Conservation (phyloP, 1,140 invertebrate species). For the Portunus trituberculatus region DNA sequence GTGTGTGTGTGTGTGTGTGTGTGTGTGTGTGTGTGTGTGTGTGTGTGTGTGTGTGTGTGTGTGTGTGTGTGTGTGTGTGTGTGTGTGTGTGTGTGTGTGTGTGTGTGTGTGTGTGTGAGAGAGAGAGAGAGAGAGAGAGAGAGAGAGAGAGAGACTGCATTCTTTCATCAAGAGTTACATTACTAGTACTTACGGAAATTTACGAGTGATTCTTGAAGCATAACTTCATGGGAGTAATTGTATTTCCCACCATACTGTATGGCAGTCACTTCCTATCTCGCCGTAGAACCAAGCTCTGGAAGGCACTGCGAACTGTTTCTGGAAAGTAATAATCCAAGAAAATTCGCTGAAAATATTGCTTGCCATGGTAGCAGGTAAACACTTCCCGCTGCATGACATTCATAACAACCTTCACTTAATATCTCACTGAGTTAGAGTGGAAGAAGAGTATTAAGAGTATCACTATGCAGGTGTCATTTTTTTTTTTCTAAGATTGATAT, state of each 20-base stretch:
- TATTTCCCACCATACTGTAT: no score
- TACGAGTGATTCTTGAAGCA: no score
- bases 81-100: constrained; percentile 8
- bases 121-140: not conserved
- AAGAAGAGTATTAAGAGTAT: not conserved
- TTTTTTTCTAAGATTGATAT: no score
- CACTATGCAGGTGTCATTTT: no score
- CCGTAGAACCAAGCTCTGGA: not conserved
- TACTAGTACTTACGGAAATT: no score
- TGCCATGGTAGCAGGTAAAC: not conserved
- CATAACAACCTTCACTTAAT: not conserved
- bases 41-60: constrained; percentile 3
- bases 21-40: constrained; percentile 4
- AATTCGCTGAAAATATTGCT: not conserved
- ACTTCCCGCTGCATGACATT: not conserved
- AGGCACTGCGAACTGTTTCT: not conserved
- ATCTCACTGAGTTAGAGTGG: not conserved
- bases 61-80: not conserved
- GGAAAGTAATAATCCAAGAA: not conserved
- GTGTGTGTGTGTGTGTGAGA: not conserved
- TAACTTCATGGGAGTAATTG: no score
- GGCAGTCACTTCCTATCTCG: no score
- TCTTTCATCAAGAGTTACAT: no score
- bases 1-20: constrained; percentile 41
- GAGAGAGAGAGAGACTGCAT: no score